Conservation (phyloP, 2,797 vertebrate genomes). For the Carduelis carduelis region DNA sequence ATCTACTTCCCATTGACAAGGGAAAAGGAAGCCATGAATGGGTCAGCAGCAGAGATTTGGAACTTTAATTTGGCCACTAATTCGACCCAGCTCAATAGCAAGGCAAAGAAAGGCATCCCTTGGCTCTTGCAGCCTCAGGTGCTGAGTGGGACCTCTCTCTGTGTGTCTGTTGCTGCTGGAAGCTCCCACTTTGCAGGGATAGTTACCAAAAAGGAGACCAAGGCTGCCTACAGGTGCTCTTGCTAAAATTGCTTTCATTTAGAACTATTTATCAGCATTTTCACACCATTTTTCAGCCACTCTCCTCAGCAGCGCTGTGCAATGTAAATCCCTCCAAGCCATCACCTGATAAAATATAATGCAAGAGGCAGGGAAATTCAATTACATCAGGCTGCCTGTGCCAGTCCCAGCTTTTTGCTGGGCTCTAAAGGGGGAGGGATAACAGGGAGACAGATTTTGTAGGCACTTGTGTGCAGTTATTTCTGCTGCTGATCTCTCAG, state of each 20-base stretch:
- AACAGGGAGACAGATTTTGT: background rate
- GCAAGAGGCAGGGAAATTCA: background rate
- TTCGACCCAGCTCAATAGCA: background rate
- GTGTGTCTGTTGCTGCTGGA: background rate
- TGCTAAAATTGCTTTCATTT: slow-evolving; percentile 73
- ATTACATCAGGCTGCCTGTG: background rate
- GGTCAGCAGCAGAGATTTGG: background rate
- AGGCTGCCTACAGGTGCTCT: slow-evolving; percentile 44
- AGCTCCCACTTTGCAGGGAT: background rate
- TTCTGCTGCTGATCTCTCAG: background rate
- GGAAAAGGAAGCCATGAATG: background rate
- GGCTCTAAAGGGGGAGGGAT: background rate
- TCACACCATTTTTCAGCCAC: slow-evolving; percentile 36
- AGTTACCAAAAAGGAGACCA: slow-evolving; percentile 33
- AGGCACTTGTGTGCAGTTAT: background rate
- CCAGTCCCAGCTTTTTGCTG: background rate
- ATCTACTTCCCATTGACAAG: background rate
- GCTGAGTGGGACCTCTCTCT: background rate
- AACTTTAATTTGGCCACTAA: background rate
- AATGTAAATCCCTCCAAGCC: slow-evolving; percentile 63
- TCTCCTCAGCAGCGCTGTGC: slow-evolving; percentile 37
- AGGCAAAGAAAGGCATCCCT: background rate
- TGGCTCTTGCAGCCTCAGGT: background rate
- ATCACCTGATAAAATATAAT: slow-evolving; percentile 8
- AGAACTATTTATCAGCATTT: slow-evolving; percentile 72